Percentiles rank a stretch among this genome's conserved stretches.
These are phyloP conservation scores for Nylanderia fulva DNA, from an alignment of 1,140 invertebrate species.

Conservation along the genomic window DNA sequence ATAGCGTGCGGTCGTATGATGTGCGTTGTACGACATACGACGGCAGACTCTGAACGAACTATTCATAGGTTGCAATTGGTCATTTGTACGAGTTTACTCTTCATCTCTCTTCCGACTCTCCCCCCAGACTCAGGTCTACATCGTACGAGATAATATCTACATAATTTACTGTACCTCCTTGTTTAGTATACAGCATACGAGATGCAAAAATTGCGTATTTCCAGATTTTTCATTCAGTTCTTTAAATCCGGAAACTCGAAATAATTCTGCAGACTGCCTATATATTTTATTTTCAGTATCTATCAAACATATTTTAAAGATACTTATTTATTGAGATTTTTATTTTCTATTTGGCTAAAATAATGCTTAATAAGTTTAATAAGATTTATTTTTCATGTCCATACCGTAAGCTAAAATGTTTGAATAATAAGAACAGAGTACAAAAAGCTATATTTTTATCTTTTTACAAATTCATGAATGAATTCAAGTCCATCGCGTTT, in stretches of 20 bases:
- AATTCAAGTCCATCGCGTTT: neutral
- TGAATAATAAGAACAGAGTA: neutral
- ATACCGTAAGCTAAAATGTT: neutral
- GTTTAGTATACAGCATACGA: neutral
- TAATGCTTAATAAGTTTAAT: neutral
- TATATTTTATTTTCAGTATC: neutral
- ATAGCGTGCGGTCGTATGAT: slow-evolving; percentile 23
- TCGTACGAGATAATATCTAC: neutral
- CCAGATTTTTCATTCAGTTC: neutral
- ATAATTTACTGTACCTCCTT: neutral
- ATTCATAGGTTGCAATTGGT: slow-evolving; percentile 72
- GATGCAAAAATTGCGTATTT: neutral
- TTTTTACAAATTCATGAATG: neutral
- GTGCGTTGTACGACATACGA: slow-evolving; percentile 32
- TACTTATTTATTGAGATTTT: neutral
- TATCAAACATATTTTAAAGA: neutral
- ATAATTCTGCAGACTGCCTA: neutral
- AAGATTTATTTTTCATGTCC: neutral
- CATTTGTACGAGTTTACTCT: slow-evolving; percentile 68
- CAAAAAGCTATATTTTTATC: neutral
- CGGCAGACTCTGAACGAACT: slow-evolving; percentile 60
- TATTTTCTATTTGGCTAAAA: neutral
- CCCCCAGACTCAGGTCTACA: neutral
- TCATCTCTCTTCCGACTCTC: slow-evolving; percentile 55
- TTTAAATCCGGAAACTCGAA: neutral